Evolutionary conservation across 1,140 invertebrate species (phyloP).

Genomic region (Stegodyphus dumicola): DNA sequence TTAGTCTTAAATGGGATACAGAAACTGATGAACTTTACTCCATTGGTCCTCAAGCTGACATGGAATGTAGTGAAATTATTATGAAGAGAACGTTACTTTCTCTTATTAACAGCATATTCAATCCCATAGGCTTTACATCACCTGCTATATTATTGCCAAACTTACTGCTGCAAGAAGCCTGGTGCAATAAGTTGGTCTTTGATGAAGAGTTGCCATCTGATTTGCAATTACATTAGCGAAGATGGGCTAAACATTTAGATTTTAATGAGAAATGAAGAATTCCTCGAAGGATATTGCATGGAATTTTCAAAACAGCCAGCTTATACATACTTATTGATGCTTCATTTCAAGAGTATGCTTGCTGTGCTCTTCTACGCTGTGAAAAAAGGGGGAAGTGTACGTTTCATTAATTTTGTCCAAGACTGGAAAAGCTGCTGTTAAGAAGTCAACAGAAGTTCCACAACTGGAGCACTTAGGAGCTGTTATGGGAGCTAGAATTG

Average conservation of each 20-base stretch:
- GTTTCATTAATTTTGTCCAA: neutral
- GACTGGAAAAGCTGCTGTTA: neutral
- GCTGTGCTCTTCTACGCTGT: neutral
- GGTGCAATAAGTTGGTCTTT: neutral
- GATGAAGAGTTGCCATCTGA: neutral
- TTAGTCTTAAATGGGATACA: neutral
- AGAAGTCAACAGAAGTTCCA: conserved; percentile 18
- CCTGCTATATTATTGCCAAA: neutral
- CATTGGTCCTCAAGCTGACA: neutral
- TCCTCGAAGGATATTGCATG: conserved; percentile 7
- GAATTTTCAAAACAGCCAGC: neutral
- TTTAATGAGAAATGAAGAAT: neutral
- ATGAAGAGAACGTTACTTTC: neutral
- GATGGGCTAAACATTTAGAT: neutral
- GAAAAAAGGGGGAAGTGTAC: neutral
- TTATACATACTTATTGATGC: conserved; percentile 15
- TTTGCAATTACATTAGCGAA: neutral
- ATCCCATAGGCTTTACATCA: neutral
- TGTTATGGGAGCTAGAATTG: conserved; percentile 4
- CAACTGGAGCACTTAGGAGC: neutral
- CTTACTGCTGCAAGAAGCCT: conserved; percentile 1
- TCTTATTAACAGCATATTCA: neutral
- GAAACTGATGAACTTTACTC: neutral
- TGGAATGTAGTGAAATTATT: neutral
- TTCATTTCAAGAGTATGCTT: neutral